Percentiles rank a stretch among this genome's conserved stretches.
Evolutionary conservation across 2,888 invertebrate genomes (phyloP).

Genomic region (Pheosia gnoma): DNA sequence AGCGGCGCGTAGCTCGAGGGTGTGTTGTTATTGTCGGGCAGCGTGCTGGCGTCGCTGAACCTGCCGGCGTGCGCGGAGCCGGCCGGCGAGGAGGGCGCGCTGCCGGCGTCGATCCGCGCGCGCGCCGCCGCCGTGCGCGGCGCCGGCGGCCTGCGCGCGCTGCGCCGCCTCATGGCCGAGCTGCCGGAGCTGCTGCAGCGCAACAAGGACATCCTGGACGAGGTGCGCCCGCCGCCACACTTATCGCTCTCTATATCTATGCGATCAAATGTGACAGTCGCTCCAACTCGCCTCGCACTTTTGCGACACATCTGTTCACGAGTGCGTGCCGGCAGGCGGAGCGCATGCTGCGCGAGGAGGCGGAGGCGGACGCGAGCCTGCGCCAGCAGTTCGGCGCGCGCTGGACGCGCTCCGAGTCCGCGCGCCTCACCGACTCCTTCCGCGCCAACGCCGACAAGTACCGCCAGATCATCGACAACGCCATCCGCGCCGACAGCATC

Average conservation of each 20-base stretch:
- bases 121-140: conserved; percentile 91
- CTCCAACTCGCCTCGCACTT: too few relatives aligned
- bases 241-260: too few relatives aligned
- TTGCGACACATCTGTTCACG: not conserved
- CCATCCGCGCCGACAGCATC: conserved; percentile 91
- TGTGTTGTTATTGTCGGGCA: conserved; percentile 10
- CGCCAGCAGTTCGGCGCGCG: conserved; percentile 95
- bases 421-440: conserved; percentile 94
- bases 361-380: conserved; percentile 94
- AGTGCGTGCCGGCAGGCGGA: conserved; percentile 82
- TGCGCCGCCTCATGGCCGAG: conserved; percentile 91
- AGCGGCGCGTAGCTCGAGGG: too few relatives aligned
- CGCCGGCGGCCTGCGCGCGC: conserved; percentile 89
- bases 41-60: conserved; percentile 95
- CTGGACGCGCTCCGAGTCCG: conserved; percentile 96
- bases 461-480: conserved; percentile 95
- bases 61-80: conserved; percentile 98
- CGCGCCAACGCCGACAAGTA: conserved; percentile 96
- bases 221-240: conserved; percentile 80
- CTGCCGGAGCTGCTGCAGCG: conserved; percentile 95
- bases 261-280: too few relatives aligned
- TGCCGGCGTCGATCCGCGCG: conserved; percentile 95
- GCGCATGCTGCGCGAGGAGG: conserved; percentile 93
- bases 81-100: conserved; percentile 80
- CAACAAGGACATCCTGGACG: conserved; percentile 95